Conservation (phyloP, 30 jellyfish, hydroid and myxozoan species). For the Sanderia malayensis region DNA sequence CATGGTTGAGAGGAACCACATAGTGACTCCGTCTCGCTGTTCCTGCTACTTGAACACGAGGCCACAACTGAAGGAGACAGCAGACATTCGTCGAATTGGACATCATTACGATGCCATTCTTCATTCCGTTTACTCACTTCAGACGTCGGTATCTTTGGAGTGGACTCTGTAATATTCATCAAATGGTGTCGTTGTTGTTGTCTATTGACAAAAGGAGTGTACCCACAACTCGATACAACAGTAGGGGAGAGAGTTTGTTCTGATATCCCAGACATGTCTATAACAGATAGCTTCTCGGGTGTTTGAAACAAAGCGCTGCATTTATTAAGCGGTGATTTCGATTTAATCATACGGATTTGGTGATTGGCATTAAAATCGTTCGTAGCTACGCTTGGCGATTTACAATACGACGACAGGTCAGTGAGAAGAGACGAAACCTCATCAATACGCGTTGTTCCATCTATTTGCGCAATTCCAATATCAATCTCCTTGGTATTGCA, state of each 20-base stretch:
- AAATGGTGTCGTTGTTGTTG: no score
- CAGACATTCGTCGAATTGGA: not conserved
- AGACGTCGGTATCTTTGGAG: constrained; percentile 11
- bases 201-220: not conserved
- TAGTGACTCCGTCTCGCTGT: not conserved
- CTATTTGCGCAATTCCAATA: not conserved
- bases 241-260: constrained; percentile 26
- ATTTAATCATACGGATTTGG: not conserved
- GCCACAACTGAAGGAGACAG: constrained; percentile 20
- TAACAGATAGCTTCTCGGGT: not conserved
- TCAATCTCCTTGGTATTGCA: not conserved
- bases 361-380: not conserved
- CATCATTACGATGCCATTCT: not conserved
- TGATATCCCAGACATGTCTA: constrained; percentile 3
- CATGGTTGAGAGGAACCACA: no score
- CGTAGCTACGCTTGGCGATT: not conserved
- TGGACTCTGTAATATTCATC: not conserved
- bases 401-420: not conserved
- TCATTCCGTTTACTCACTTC: not conserved
- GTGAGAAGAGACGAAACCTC: no score
- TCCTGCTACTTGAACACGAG: not conserved
- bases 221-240: constrained; percentile 3
- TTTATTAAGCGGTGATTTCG: not conserved
- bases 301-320: not conserved
- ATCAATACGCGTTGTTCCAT: not conserved